phyloP scores from a whole-genome alignment of 2,888 invertebrate species.

The Enchytraeus crypticus region DNA sequence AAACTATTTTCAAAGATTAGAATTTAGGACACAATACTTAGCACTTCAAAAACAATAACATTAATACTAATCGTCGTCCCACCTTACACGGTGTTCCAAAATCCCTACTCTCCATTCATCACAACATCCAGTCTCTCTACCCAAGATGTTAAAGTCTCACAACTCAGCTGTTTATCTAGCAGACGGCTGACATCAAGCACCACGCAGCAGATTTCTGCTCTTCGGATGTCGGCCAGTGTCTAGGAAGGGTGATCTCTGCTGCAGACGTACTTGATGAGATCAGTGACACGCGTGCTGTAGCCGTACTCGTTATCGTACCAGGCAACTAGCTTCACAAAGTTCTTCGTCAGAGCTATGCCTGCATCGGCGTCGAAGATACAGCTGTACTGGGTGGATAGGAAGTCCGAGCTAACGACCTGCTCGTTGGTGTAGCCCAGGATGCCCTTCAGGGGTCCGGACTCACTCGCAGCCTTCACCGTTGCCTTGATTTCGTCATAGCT shows the following conservation, averaged over 20 bases:
- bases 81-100: no score
- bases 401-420: slow-evolving; percentile 90
- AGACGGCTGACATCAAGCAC: no score
- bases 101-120: no score
- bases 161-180: no score
- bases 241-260: slow-evolving; percentile 7
- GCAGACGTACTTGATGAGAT: slow-evolving; percentile 81
- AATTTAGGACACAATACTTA: no score
- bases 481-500: slow-evolving; percentile 80
- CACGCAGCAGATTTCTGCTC: no score
- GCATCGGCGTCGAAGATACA: slow-evolving; percentile 95
- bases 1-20: no score
- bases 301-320: slow-evolving; percentile 90
- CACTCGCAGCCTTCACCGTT: slow-evolving; percentile 64
- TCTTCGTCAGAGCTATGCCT: slow-evolving; percentile 51
- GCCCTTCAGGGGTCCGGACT: slow-evolving; percentile 6
- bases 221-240: no score
- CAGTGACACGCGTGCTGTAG: slow-evolving; percentile 92
- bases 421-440: slow-evolving; percentile 85
- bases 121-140: no score
- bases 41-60: no score
- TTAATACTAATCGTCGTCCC: no score
- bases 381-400: slow-evolving; percentile 79
- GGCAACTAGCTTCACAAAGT: slow-evolving; percentile 7
- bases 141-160: no score